Conservation (phyloP, 2,888 invertebrate species). For the Pediacus dermestoides region DNA sequence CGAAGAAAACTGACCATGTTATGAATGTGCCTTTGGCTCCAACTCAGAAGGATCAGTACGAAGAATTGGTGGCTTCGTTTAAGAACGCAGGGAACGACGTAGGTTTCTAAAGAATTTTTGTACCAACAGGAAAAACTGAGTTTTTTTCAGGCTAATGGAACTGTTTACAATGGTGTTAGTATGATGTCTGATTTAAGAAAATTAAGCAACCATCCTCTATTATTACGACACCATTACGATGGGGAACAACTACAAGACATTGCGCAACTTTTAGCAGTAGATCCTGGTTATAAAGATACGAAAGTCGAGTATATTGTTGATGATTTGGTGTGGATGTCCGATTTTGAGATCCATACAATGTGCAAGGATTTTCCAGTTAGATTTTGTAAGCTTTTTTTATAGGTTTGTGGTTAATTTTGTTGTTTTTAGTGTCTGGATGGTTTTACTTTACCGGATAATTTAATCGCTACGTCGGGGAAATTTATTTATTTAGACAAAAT, state of each 20-base stretch:
- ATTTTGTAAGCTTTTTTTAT: constrained; percentile 3
- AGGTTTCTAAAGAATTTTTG: not conserved
- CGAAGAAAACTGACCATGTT: constrained; percentile 73
- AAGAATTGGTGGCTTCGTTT: constrained; percentile 66
- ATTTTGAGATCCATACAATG: constrained; percentile 85
- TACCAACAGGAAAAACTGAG: not conserved
- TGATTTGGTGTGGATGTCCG: constrained; percentile 83
- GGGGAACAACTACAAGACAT: constrained; percentile 63
- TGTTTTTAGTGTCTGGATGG: constrained; percentile 58
- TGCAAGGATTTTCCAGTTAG: constrained; percentile 63
- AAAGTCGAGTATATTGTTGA: constrained; percentile 78
- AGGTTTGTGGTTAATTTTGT: constrained; percentile 11
- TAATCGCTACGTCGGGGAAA: constrained; percentile 84
- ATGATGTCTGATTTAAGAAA: constrained; percentile 94
- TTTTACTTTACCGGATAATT: constrained; percentile 61
- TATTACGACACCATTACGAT: constrained; percentile 72
- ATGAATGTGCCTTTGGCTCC: constrained; percentile 66
- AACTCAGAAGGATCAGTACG: constrained; percentile 72
- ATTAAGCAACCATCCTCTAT: constrained; percentile 88
- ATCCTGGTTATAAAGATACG: constrained; percentile 69
- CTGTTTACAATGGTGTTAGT: constrained; percentile 60
- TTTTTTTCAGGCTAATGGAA: constrained; percentile 23
- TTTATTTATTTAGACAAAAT: constrained; percentile 74
- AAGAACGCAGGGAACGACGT: constrained; percentile 51
- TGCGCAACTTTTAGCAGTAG: constrained; percentile 64